Evolutionary conservation across 1,140 invertebrate genomes (phyloP).

Genomic region (Asbolus verrucosus): DNA sequence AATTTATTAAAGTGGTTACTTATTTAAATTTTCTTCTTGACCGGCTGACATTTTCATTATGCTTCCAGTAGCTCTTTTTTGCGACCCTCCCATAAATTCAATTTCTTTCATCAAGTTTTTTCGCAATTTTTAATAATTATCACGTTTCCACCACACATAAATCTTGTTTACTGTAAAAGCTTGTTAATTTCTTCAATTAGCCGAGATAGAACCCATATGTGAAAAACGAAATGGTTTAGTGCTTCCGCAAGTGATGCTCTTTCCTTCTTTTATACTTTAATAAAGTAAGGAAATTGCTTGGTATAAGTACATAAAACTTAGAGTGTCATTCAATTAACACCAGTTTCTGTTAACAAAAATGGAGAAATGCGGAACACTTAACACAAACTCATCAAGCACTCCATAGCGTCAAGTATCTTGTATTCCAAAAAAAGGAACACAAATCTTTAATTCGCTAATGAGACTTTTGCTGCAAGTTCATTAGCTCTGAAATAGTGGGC

Average conservation of each 20-base stretch:
- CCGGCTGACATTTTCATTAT: slow-evolving; percentile 2
- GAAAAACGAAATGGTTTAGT: slow-evolving; percentile 13
- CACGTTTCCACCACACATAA: neutral
- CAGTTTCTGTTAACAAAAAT: slow-evolving; percentile 4
- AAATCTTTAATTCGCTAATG: neutral
- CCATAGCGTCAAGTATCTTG: neutral
- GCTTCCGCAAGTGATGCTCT: neutral
- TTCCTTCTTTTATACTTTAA: slow-evolving; percentile 8
- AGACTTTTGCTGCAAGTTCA: neutral
- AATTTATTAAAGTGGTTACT: slow-evolving; percentile 37
- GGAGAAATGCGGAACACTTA: neutral
- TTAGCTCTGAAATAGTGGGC: too few species aligned
- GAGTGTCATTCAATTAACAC: slow-evolving; percentile 4
- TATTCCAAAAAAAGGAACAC: neutral
- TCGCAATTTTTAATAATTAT: slow-evolving; percentile 8
- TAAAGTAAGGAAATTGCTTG: neutral
- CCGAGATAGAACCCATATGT: neutral
- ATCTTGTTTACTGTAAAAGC: neutral
- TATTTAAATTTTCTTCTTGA: slow-evolving; percentile 41
- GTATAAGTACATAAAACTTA: slow-evolving; percentile 5
- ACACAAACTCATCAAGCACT: slow-evolving; percentile 1
- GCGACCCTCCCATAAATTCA: neutral
- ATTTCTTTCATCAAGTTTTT: slow-evolving; percentile 4
- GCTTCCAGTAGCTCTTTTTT: neutral
- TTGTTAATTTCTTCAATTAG: slow-evolving; percentile 25